These are phyloP conservation scores for Platanista minor DNA, from an alignment of 2,113 vertebrate species.

Conservation along the genomic window DNA sequence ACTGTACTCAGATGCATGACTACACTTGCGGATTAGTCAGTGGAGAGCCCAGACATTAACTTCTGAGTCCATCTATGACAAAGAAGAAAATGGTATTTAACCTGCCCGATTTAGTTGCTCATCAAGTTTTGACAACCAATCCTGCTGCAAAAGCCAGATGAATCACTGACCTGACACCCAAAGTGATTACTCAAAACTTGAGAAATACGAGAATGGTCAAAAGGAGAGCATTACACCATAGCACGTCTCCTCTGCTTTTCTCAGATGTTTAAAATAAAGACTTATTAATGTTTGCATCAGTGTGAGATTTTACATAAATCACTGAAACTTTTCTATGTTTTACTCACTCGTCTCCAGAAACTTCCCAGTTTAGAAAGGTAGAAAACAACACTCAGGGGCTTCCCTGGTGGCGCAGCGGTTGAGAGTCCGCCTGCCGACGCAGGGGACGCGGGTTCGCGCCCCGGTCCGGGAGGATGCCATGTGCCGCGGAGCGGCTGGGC, in stretches of 20 bases:
- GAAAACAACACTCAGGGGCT: not conserved
- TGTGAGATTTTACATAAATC: not conserved
- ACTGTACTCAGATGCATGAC: accelerated
- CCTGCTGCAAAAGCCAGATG: not conserved
- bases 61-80: not conserved
- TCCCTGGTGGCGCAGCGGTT: too few species aligned
- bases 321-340: not conserved
- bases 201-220: not conserved
- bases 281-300: not conserved
- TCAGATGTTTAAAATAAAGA: not conserved
- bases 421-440: too few species aligned
- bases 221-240: not conserved
- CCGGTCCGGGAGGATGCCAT: too few species aligned
- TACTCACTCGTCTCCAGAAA: not conserved
- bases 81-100: not conserved
- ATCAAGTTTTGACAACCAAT: not conserved
- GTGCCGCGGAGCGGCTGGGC: too few species aligned
- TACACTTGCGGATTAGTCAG: not conserved
- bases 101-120: not conserved
- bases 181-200: not conserved
- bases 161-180: not conserved
- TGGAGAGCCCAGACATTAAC: not conserved
- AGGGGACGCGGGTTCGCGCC: too few species aligned
- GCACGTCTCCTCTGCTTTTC: not conserved
- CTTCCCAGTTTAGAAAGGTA: not conserved